Evolutionary conservation across 2,797 vertebrate species (phyloP).

Genomic region (Menidia menidia): DNA sequence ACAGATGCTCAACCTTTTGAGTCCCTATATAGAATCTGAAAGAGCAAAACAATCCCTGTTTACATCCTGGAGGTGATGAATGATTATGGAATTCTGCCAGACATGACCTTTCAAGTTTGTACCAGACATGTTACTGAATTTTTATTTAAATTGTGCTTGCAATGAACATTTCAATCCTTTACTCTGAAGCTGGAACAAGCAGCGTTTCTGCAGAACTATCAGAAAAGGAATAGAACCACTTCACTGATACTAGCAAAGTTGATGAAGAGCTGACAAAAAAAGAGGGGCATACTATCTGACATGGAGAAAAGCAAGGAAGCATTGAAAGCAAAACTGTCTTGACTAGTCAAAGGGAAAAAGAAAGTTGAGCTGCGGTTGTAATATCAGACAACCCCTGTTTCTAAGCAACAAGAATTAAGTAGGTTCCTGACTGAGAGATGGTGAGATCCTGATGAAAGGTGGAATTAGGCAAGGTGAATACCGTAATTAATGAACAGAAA

Average conservation of each 20-base stretch:
- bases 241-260: not conserved
- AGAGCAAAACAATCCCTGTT: no score
- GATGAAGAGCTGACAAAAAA: conserved; percentile 10
- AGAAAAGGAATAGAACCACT: conserved; percentile 4
- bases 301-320: conserved; percentile 5
- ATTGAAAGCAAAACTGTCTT: not conserved
- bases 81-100: not conserved
- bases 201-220: not conserved
- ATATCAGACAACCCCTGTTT: conserved; percentile 23
- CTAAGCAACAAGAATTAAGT: conserved; percentile 43
- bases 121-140: not conserved
- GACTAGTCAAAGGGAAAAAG: not conserved
- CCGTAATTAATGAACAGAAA: conserved; percentile 10
- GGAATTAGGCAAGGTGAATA: conserved; percentile 21
- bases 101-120: not conserved
- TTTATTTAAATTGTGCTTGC: not conserved
- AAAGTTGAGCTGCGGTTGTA: conserved; percentile 5
- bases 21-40: no score
- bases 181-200: conserved; percentile 13
- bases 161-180: conserved; percentile 8
- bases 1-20: no score
- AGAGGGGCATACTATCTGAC: not conserved
- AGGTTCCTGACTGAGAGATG: not conserved
- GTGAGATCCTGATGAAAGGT: not conserved
- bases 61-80: not conserved